A percentile compares a stretch with the other conserved stretches of the same genome.
These are phyloP conservation scores for Notiomystis cincta DNA, from an alignment of 2,113 vertebrate species.

Conservation along the genomic window DNA sequence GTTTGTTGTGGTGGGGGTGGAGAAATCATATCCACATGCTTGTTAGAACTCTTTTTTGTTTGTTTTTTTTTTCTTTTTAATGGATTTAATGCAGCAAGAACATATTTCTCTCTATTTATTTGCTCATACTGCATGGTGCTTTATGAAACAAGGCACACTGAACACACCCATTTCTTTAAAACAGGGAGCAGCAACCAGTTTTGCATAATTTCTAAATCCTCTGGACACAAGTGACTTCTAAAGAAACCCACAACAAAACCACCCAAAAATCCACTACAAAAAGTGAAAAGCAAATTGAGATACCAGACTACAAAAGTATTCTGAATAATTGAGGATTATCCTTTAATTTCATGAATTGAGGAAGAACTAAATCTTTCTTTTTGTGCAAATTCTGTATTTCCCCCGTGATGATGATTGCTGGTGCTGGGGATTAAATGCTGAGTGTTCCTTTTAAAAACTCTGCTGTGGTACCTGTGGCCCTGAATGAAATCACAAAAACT, in stretches of 20 bases:
- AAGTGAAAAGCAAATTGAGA: not conserved
- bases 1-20: not conserved
- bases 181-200: not conserved
- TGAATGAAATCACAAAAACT: not conserved
- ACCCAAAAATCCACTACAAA: not conserved
- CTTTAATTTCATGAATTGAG: slow-evolving; percentile 27
- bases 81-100: not conserved
- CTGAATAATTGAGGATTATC: slow-evolving; percentile 46
- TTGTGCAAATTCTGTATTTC: not conserved
- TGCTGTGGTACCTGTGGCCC: not conserved
- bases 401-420: not conserved
- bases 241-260: not conserved
- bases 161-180: not conserved
- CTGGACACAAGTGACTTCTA: not conserved
- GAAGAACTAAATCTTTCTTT: slow-evolving; percentile 1
- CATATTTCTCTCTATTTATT: not conserved
- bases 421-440: not conserved
- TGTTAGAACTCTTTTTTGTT: not conserved
- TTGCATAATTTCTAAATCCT: not conserved
- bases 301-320: not conserved
- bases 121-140: not conserved
- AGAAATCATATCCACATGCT: fast-evolving
- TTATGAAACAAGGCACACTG: not conserved
- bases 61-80: not conserved
- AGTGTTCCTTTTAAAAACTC: not conserved